Evolutionary conservation across 1,140 invertebrate species (phyloP).

Genomic region (honey bee (Apis mellifera)): DNA sequence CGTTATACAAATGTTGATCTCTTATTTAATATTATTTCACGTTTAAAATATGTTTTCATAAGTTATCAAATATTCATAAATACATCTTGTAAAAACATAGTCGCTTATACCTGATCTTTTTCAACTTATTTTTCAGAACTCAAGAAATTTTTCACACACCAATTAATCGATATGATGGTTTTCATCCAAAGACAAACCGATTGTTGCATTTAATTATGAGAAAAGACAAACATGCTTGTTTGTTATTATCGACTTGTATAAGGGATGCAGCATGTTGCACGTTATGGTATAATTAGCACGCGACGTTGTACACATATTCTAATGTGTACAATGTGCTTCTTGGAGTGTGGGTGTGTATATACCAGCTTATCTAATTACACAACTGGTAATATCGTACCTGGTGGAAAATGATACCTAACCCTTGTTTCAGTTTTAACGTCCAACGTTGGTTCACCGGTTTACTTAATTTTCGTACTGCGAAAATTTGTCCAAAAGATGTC

Average conservation of each 20-base stretch:
- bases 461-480: not conserved
- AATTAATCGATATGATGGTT: too few relatives aligned
- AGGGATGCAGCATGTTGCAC: slow-evolving; percentile 31
- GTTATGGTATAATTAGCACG: slow-evolving; percentile 40
- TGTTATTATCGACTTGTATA: slow-evolving; percentile 17
- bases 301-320: slow-evolving; percentile 42
- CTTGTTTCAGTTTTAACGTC: slow-evolving; percentile 1
- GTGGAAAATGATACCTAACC: slow-evolving; percentile 12
- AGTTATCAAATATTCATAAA: too few relatives aligned
- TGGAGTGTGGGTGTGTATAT: not conserved
- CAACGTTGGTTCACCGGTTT: not conserved
- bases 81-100: too few relatives aligned
- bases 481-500: too few relatives aligned
- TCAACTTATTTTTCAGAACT: too few relatives aligned
- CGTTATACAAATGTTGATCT: too few relatives aligned
- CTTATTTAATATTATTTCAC: too few relatives aligned
- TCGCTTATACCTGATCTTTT: too few relatives aligned
- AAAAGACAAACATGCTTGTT: slow-evolving; percentile 16
- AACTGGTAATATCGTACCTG: slow-evolving; percentile 1
- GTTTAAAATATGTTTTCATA: too few relatives aligned
- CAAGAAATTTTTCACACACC: too few relatives aligned
- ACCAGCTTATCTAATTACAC: not conserved
- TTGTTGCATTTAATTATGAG: slow-evolving; percentile 1
- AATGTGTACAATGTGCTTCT: slow-evolving; percentile 2
- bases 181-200: too few relatives aligned